These are phyloP conservation scores for Trachelus troglodyta DNA, from an alignment of 2,888 invertebrate species.

Conservation along the genomic window DNA sequence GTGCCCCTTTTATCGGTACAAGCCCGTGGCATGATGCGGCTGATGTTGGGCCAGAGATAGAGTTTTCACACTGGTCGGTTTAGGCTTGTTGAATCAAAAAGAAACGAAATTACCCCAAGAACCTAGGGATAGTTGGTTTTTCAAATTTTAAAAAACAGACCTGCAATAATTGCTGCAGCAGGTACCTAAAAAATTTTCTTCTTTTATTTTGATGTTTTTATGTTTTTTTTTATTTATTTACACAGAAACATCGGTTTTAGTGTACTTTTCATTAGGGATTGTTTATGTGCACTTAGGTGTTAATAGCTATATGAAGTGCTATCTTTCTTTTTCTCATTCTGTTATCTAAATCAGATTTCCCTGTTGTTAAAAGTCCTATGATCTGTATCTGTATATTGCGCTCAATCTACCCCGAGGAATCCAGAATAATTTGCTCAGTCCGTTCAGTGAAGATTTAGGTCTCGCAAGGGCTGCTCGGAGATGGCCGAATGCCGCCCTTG, in stretches of 20 bases:
- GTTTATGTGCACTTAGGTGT: neutral
- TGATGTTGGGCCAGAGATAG: conserved; percentile 36
- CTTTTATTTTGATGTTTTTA: neutral
- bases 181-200: neutral
- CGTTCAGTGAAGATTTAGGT: conserved; percentile 37
- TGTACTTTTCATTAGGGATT: neutral
- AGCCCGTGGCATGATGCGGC: conserved; percentile 35
- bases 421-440: conserved; percentile 52
- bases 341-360: neutral
- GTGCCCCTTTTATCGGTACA: conserved; percentile 2
- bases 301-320: neutral
- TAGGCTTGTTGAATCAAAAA: neutral
- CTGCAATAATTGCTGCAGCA: neutral
- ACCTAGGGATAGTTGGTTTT: neutral
- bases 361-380: neutral
- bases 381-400: neutral
- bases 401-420: conserved; percentile 31
- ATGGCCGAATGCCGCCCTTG: conserved; percentile 8
- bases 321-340: neutral
- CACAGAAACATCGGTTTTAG: neutral
- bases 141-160: neutral
- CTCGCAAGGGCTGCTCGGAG: conserved; percentile 12
- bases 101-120: neutral
- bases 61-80: conserved; percentile 29
- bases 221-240: neutral